Base-by-base conservation (phyloP, 1,140 invertebrate species). In the Leptinotarsa defecta region DNA sequence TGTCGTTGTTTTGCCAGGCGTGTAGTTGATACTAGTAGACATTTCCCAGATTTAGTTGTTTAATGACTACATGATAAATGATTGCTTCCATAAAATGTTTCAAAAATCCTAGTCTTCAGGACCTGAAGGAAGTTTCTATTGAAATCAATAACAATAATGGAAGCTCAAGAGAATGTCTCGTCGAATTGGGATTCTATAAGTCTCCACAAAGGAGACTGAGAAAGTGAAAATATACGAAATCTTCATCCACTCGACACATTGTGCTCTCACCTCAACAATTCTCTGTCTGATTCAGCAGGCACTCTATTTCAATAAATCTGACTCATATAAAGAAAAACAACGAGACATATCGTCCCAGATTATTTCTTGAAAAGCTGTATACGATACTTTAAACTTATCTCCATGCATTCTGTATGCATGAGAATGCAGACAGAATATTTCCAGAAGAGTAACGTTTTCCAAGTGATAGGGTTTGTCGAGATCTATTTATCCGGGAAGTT, bases 301-400 rank as follows among this genome's bases (percentile, higher is more conserved):
- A 19, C n/a, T 57, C 52, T 57, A 19, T 57, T 57, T 57, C 52
- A 57, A 57, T 57, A 57, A 57, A 57, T 15, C 52, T 57, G 13
- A 57, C 13, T 17, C 17, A n/a, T 57, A 57, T 57, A 57, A 57
- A n/a, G n/a, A 4, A 19, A 57, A 2, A 19, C 52, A n/a, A 19
- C 52, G 52, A n/a, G n/a, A 57, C 52, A 57, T 57, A 57, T 57
- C 52, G 52, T 57, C 3, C 52, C 52, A 57, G 52, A 57, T 57
- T 57, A 17, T 15, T 57, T 57, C 52, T 3, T 57, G 17, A 57
- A 57, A 57, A 57, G 52, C 52, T 57, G 52, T 15, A 57, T 57
- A 17, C 17, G 52, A 57, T 57, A 57, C 52, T 57, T 57, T 4
- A 57, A 57, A 43, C 15, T n/a, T 57, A 57, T 57, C 52, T 57